Percentiles rank a stretch among this genome's conserved stretches.
These are phyloP conservation scores for Chauna torquata DNA, from an alignment of 2,113 vertebrate species.

Conservation along the genomic window DNA sequence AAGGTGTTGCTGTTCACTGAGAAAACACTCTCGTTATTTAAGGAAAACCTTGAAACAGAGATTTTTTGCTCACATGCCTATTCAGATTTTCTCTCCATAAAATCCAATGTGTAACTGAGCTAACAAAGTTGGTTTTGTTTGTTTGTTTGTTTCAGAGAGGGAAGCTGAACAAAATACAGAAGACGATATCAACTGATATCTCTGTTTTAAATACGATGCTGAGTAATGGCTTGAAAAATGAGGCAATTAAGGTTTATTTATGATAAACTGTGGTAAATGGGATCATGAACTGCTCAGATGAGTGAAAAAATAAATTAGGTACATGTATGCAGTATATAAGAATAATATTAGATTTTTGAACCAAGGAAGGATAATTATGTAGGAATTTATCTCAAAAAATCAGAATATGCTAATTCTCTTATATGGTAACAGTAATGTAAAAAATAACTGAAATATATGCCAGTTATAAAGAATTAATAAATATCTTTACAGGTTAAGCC, in stretches of 20 bases:
- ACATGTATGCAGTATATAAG: not conserved
- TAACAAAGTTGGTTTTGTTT: not conserved
- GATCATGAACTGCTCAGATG: not conserved
- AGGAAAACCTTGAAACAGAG: not conserved
- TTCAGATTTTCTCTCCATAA: not conserved
- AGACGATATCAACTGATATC: not conserved
- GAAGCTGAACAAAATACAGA: not conserved
- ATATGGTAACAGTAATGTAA: not conserved
- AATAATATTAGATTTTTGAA: not conserved
- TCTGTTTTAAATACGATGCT: not conserved
- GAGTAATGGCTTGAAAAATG: slow-evolving; percentile 21
- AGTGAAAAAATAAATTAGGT: not conserved
- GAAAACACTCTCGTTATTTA: not conserved
- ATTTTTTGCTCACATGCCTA: not conserved
- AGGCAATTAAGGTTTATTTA: slow-evolving; percentile 1
- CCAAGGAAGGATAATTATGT: not conserved
- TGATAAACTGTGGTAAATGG: not conserved
- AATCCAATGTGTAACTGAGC: not conserved
- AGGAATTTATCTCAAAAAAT: not conserved
- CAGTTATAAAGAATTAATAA: not conserved
- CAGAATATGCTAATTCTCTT: not conserved
- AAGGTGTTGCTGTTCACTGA: not conserved
- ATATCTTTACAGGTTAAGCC: not conserved
- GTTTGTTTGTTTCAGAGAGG: not conserved
- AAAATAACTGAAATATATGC: not conserved